These are phyloP conservation scores for Sinelater perroti DNA, from an alignment of 2,888 invertebrate species.

Conservation along the genomic window DNA sequence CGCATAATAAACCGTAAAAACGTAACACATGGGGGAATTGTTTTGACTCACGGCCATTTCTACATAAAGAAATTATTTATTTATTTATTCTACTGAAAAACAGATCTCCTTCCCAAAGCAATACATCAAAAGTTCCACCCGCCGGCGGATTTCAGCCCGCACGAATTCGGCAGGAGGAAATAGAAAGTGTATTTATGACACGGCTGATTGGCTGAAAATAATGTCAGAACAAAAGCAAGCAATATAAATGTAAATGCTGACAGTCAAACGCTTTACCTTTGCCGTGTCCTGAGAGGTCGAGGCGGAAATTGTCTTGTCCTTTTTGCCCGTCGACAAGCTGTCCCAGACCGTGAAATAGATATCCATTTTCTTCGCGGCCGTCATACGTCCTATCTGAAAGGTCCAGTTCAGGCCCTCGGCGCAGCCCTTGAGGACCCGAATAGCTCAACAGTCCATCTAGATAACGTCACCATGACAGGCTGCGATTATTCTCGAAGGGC, in stretches of 20 bases:
- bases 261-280: conserved; percentile 64
- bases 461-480: conserved; percentile 46
- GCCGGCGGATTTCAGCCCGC: background rate
- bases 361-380: conserved; percentile 71
- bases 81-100: too few species aligned
- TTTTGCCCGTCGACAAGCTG: conserved; percentile 80
- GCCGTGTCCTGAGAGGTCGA: conserved; percentile 71
- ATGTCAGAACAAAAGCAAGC: conserved; percentile 43
- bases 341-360: conserved; percentile 76
- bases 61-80: too few species aligned
- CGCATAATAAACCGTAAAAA: too few species aligned
- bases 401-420: conserved; percentile 77
- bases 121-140: conserved; percentile 10
- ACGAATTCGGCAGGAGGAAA: background rate
- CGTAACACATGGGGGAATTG: too few species aligned
- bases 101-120: background rate
- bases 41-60: too few species aligned
- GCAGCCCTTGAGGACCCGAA: conserved; percentile 78
- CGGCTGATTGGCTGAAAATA: conserved; percentile 26
- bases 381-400: conserved; percentile 83
- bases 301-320: conserved; percentile 78
- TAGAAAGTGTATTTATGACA: conserved; percentile 5
- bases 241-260: conserved; percentile 56
- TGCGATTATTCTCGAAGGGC: conserved; percentile 23
- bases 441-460: conserved; percentile 83